Base-by-base conservation (phyloP, 2,888 invertebrate genomes). In the Ernsta delagoae region DNA sequence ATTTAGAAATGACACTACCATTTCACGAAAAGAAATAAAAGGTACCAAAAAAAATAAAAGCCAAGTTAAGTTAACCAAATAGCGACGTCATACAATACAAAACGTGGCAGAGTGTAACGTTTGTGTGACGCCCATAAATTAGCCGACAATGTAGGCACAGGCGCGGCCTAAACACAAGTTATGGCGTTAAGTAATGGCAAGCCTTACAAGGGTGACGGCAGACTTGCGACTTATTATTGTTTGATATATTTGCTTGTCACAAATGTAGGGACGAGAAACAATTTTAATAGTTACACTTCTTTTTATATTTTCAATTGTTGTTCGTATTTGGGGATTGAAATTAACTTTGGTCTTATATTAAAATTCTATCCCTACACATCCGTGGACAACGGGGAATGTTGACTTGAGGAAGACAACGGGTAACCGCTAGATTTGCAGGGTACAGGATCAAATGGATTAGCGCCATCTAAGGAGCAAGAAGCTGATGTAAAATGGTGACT, bases 111-210 rank as follows among this genome's bases (percentile, higher is more conserved):
- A n/a, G 34, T 16, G 57, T 43, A 56, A 57, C 57, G 57, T 45
- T 56, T 34, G 64, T 64, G 64, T 57, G 43, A 64, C 54, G 64
- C 39, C 45, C 54, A 56, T 64, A 64, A 64, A 64, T 57, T 64
- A 64, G 57, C 43, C 41, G 43, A 64, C 64, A 64, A 57, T 85
- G 84, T 80, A 78, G 76, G 78, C 73, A 70, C 71, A 77, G 79
- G 79, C 77, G 83, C 76, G 83, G 77, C 79, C 11, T 88, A 87
- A 89, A 87, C 84, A 87, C 84, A 83, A 92, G 86, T 89, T 88
- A 90, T 84, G 85, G 87, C 84, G 85, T 81, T 85, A 86, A 88
- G 86, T 88, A 87, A 90, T 85, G 84, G 81, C 76, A 73, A 75
- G 78, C 77, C 81, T 79, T 80, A 78, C 12, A 39, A 41, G 48